A percentile compares a stretch with the other conserved stretches of the same genome.
Conservation (phyloP, 2,888 invertebrate species). For the Hermaeophaga mercurialis region DNA sequence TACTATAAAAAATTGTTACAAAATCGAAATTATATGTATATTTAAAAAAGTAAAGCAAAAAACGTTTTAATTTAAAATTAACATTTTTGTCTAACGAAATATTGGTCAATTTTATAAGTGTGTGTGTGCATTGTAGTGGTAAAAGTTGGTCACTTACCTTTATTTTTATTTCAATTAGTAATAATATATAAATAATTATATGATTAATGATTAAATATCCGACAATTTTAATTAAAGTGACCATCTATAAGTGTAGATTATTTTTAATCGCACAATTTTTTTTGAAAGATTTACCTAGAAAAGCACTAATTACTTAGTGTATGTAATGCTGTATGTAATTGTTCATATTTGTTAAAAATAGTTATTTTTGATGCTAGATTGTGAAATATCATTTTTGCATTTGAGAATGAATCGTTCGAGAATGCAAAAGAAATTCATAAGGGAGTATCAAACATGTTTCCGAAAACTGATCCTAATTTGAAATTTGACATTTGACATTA, state of each 20-base stretch:
- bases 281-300: slow-evolving; percentile 1
- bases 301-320: slow-evolving; percentile 14
- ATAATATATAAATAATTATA: background rate
- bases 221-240: slow-evolving; percentile 10
- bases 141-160: slow-evolving; percentile 18
- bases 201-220: too few relatives aligned
- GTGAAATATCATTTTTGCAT: too few relatives aligned
- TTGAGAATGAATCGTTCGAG: background rate
- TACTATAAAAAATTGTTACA: too few relatives aligned
- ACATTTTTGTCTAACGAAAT: too few relatives aligned
- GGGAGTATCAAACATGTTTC: too few relatives aligned
- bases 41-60: too few relatives aligned
- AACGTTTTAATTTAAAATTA: too few relatives aligned
- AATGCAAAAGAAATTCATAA: background rate
- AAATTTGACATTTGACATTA: too few relatives aligned
- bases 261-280: slow-evolving; percentile 13
- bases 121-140: slow-evolving; percentile 18
- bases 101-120: slow-evolving; percentile 9
- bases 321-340: slow-evolving; percentile 15
- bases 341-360: slow-evolving; percentile 3
- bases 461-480: too few relatives aligned
- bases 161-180: background rate
- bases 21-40: too few relatives aligned
- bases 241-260: slow-evolving; percentile 4
- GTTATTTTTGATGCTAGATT: too few relatives aligned